These are phyloP conservation scores for Diplodus puntazzo DNA, from an alignment of 2,797 vertebrate species.

Conservation along the genomic window DNA sequence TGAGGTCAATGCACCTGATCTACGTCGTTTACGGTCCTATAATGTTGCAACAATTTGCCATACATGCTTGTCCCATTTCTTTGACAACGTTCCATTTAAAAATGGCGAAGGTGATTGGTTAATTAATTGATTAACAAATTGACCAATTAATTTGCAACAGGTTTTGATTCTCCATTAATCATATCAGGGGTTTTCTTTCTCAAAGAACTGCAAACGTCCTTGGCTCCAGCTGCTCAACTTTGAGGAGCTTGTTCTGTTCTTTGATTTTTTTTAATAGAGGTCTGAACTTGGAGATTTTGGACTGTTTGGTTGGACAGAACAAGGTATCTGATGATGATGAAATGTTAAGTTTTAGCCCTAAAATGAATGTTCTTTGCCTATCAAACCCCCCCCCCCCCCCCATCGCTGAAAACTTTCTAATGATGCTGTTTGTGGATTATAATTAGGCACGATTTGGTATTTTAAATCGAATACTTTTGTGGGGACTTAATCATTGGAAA, in stretches of 20 bases:
- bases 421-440: background rate
- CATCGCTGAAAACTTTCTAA: background rate
- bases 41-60: background rate
- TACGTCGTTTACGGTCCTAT: conserved; percentile 18
- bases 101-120: background rate
- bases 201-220: no score
- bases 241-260: background rate
- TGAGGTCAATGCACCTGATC: conserved; percentile 29
- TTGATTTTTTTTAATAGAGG: background rate
- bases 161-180: background rate
- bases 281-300: background rate
- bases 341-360: background rate
- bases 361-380: background rate
- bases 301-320: background rate
- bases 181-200: background rate
- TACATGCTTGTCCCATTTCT: background rate
- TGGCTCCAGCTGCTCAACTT: background rate
- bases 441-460: background rate
- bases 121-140: background rate
- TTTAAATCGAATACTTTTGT: conserved; percentile 45
- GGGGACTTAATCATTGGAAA: conserved; percentile 50
- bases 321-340: background rate
- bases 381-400: background rate
- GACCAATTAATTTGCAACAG: background rate
- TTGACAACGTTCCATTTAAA: background rate